Evolutionary conservation across 2,113 vertebrate species (phyloP).

Genomic region (Odocoileus hemionus): DNA sequence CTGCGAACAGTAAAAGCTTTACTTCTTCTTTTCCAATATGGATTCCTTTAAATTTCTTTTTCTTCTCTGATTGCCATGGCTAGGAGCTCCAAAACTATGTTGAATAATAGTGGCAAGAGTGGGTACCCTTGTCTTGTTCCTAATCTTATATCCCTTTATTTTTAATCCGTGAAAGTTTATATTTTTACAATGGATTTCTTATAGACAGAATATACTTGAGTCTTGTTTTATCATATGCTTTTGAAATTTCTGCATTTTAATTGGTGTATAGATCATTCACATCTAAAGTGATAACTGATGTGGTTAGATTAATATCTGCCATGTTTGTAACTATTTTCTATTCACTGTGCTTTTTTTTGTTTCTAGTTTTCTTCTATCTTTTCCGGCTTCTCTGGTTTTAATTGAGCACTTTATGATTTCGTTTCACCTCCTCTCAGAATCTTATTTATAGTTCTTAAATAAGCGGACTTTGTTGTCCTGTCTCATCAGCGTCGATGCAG

Average conservation of each 20-base stretch:
- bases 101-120: background rate
- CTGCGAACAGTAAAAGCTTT: background rate
- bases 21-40: background rate
- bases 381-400: background rate
- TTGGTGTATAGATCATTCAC: no score
- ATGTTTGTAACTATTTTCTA: background rate
- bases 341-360: background rate
- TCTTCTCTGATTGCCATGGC: background rate
- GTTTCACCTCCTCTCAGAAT: background rate
- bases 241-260: background rate
- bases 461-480: conserved; percentile 50
- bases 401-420: background rate
- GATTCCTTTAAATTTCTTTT: background rate
- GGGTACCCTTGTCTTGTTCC: background rate
- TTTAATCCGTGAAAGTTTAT: background rate
- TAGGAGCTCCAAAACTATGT: background rate
- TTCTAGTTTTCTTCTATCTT: background rate
- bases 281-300: background rate
- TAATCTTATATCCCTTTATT: background rate
- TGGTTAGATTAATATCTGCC: background rate
- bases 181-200: background rate
- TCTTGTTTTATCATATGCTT: background rate
- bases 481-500: conserved; percentile 62
- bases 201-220: background rate
- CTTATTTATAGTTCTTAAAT: background rate